phyloP scores from a whole-genome alignment of 1,140 invertebrate genomes.

The Papilio polyxenes region DNA sequence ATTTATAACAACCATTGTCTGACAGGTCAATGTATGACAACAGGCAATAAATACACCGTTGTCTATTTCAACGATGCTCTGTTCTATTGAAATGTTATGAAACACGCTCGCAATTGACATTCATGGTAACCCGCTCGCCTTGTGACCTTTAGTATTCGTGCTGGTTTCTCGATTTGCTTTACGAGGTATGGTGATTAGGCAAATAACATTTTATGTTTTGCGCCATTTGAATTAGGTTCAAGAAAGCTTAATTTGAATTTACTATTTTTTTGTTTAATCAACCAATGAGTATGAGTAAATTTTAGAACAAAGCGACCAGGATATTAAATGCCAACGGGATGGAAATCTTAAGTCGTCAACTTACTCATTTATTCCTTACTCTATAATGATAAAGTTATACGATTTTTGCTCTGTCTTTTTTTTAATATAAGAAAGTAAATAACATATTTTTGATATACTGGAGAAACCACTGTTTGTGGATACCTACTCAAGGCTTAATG shows the following conservation, averaged over 20 bases:
- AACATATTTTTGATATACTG: background rate
- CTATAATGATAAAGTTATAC: too few relatives aligned
- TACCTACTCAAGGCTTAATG: background rate
- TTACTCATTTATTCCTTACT: too few relatives aligned
- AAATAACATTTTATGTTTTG: background rate
- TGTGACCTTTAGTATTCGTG: slow-evolving; percentile 26
- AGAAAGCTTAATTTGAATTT: background rate
- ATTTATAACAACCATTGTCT: slow-evolving; percentile 36
- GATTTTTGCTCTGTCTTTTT: too few relatives aligned
- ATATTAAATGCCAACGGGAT: too few relatives aligned
- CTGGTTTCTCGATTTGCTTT: background rate
- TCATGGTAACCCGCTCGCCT: slow-evolving; percentile 23
- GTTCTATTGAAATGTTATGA: slow-evolving; percentile 35
- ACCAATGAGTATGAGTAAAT: background rate
- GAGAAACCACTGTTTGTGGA: background rate
- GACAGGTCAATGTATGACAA: slow-evolving; percentile 28
- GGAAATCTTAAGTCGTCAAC: too few relatives aligned
- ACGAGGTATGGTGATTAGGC: background rate
- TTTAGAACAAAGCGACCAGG: too few relatives aligned
- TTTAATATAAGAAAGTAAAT: too few relatives aligned
- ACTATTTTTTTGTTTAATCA: background rate
- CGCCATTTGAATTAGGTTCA: background rate
- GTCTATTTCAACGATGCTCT: slow-evolving; percentile 34
- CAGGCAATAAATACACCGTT: slow-evolving; percentile 29
- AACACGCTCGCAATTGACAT: slow-evolving; percentile 30